Evolutionary conservation across 2,888 invertebrate species (phyloP).

Genomic region (Invenusta paracnida): DNA sequence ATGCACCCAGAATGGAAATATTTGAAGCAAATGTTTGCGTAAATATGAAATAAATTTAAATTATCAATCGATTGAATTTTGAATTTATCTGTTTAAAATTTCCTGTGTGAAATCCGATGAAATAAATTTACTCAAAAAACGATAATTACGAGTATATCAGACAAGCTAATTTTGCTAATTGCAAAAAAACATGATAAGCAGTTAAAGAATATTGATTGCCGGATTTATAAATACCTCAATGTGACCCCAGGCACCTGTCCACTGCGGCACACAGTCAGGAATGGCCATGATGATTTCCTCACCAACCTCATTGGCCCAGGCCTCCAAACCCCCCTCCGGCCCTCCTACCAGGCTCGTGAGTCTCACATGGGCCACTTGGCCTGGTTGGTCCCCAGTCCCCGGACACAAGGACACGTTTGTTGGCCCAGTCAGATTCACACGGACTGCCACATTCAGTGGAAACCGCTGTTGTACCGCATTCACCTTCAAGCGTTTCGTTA

Average conservation of each 20-base stretch:
- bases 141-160: background rate
- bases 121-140: too few relatives aligned
- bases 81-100: too few relatives aligned
- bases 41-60: too few relatives aligned
- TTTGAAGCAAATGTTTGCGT: too few relatives aligned
- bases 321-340: background rate
- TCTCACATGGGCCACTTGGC: background rate
- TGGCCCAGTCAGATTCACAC: slow-evolving; percentile 20
- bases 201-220: background rate
- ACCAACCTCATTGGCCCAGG: background rate
- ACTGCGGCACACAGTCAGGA: background rate
- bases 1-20: too few relatives aligned
- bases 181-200: background rate
- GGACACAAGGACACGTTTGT: slow-evolving; percentile 22
- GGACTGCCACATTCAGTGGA: slow-evolving; percentile 25
- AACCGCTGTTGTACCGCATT: background rate
- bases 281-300: background rate
- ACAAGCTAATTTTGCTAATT: background rate
- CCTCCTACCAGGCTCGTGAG: background rate
- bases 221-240: background rate
- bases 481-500: background rate
- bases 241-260: background rate
- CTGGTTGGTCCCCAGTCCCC: background rate
- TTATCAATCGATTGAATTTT: too few relatives aligned
- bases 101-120: too few relatives aligned